phyloP scores from a whole-genome alignment of 2,797 vertebrate genomes.

The Trichosurus vulpecula region DNA sequence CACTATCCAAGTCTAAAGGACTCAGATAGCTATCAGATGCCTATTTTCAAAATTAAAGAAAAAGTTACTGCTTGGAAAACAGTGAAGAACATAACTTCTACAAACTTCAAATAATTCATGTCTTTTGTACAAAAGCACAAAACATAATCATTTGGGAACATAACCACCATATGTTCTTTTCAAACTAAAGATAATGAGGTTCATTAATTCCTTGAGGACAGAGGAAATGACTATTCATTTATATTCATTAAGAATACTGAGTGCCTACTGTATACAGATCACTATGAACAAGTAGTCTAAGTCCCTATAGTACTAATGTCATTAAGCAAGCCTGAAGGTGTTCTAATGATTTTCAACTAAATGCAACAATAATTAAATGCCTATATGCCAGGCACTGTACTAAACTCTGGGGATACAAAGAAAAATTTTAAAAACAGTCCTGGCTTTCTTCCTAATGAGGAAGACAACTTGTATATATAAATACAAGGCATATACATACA shows the following conservation, averaged over 20 bases:
- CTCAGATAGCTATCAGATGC: constrained; percentile 61
- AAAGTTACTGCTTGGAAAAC: not conserved
- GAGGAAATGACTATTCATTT: not conserved
- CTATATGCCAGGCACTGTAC: not conserved
- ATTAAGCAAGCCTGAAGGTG: not conserved
- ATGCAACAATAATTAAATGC: not conserved
- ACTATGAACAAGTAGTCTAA: not conserved
- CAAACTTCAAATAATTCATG: not conserved
- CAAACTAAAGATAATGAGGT: not conserved
- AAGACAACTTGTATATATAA: not conserved
- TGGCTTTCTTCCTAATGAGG: not conserved
- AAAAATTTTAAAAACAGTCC: not conserved
- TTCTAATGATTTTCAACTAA: not conserved
- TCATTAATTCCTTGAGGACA: not conserved
- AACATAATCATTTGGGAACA: not conserved
- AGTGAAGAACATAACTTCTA: not conserved
- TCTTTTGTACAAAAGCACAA: not conserved
- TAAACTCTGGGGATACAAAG: not conserved
- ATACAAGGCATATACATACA: not conserved
- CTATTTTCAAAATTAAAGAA: constrained; percentile 68
- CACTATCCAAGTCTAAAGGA: constrained; percentile 80
- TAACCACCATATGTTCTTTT: not conserved
- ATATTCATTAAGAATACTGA: not conserved
- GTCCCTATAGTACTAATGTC: not conserved
- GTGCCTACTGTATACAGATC: not conserved